A percentile compares a stretch with the other conserved stretches of the same genome.
These are phyloP conservation scores for Popillia japonica DNA, from an alignment of 1,140 invertebrate species.

Conservation along the genomic window DNA sequence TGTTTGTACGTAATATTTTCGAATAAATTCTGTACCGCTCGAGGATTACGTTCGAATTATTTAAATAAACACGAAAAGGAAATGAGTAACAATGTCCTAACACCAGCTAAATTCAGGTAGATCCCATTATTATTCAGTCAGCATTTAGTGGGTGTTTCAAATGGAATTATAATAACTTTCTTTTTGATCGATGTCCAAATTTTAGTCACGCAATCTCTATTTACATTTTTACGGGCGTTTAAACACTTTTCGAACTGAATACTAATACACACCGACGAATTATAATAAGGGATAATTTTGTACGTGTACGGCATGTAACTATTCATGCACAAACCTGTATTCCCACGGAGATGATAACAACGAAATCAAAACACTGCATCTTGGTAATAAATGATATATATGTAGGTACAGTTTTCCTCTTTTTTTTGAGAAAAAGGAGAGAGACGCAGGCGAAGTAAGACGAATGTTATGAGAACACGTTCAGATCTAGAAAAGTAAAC, in stretches of 20 bases:
- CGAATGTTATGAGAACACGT: conserved; percentile 2
- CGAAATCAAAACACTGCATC: too few species aligned
- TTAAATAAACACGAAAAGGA: neutral
- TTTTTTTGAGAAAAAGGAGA: too few species aligned
- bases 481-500: too few species aligned
- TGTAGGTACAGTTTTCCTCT: too few species aligned
- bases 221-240: neutral
- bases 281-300: neutral
- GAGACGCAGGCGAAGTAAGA: neutral
- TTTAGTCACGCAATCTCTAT: neutral
- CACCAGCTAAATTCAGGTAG: conserved; percentile 9
- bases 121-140: neutral
- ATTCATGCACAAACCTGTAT: too few species aligned
- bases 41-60: neutral
- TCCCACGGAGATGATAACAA: too few species aligned
- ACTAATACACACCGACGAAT: too few species aligned
- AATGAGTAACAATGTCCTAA: neutral
- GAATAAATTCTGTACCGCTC: neutral
- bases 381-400: too few species aligned
- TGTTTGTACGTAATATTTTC: neutral
- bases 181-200: conserved; percentile 5
- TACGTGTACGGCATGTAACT: too few species aligned
- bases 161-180: conserved; percentile 12
- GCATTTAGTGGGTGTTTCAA: neutral
- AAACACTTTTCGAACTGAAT: neutral